Evolutionary conservation across 2,113 vertebrate genomes (phyloP), one percentile per base, ranked within the genome.

Genomic region (Larimichthys polyactis): DNA sequence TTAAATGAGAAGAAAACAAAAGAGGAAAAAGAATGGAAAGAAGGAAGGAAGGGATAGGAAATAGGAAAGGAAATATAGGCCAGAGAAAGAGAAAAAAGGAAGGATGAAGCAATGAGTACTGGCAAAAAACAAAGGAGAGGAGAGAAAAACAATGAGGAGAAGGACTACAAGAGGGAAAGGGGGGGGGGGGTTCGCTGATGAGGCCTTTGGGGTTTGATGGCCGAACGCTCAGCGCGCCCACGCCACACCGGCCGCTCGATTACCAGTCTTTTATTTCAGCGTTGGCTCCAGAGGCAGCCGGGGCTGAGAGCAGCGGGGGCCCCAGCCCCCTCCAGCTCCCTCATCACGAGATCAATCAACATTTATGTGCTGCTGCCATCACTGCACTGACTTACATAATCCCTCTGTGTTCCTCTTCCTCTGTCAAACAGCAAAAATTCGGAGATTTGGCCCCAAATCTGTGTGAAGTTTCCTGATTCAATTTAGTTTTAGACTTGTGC

Each of bases 171-270:
- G 49, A 75, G 20, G 17, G 55, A 24, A 48, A 14, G 44, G 36
- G 60, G 2, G 14, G 46, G 29, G 60, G 40, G 22, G 65, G 57
- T 51, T 63, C 3, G 11, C 54, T 83, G 79, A 83, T 10, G 62
- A 77, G 85, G 74, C 82, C 83, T 83, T 70, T 79, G 78, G 85
- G 84, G 75, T 85, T 84, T 87, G 73, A 81, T 80, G 87, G 80
- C 71, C 64, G 32, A 84, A 72, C 67, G 69, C 77, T 81, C 11
- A 48, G 49, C 16, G 12, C 85, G 19, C 91, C 90, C 84, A 86
- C 87, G 46, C 69, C 72, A 22, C 22, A 5, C 80, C 62, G 69
- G 68, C 81, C 72, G 60, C 83, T 81, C 63, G 4, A 81, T 83
- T 73, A 77, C 71, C 67, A 58, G 71, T 65, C 75, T 85, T 84